phyloP scores from a whole-genome alignment of 2,888 invertebrate species.

The Heteromurus nitidus region DNA sequence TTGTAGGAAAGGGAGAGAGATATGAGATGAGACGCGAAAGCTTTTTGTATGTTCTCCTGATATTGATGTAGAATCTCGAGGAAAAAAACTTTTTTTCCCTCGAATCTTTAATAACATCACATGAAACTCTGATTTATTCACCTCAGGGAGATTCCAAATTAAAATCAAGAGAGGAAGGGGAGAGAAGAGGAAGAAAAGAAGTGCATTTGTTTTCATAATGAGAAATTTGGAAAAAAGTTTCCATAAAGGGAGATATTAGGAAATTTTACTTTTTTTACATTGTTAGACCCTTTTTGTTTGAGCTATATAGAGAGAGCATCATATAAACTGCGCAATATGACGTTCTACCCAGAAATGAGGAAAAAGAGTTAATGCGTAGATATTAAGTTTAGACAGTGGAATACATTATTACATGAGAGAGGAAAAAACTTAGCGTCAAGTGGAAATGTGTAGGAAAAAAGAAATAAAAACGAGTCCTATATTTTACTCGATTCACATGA shows the following conservation, averaged over 20 bases:
- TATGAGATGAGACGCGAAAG: not conserved
- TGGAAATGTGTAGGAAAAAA: not conserved
- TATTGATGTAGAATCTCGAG: constrained; percentile 2
- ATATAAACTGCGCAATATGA: no score
- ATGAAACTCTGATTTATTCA: constrained; percentile 69
- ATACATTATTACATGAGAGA: no score
- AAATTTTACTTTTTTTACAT: no score
- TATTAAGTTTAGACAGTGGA: no score
- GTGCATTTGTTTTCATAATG: constrained; percentile 56
- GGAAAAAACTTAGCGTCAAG: no score
- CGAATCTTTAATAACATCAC: constrained; percentile 57
- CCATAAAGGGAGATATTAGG: constrained; percentile 39
- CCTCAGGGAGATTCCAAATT: constrained; percentile 69
- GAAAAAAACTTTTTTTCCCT: constrained; percentile 8
- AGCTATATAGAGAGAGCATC: no score
- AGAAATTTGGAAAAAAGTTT: constrained; percentile 30
- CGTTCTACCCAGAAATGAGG: no score
- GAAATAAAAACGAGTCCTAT: constrained; percentile 1
- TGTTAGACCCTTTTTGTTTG: no score
- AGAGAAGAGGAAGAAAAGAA: constrained; percentile 31
- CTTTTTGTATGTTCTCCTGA: not conserved
- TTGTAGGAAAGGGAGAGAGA: not conserved
- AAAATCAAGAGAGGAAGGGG: constrained; percentile 49
- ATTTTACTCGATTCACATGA: no score
- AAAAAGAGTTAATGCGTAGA: no score